phyloP scores from a whole-genome alignment of 2,113 vertebrate genomes.

The Laticauda laticaudata region DNA sequence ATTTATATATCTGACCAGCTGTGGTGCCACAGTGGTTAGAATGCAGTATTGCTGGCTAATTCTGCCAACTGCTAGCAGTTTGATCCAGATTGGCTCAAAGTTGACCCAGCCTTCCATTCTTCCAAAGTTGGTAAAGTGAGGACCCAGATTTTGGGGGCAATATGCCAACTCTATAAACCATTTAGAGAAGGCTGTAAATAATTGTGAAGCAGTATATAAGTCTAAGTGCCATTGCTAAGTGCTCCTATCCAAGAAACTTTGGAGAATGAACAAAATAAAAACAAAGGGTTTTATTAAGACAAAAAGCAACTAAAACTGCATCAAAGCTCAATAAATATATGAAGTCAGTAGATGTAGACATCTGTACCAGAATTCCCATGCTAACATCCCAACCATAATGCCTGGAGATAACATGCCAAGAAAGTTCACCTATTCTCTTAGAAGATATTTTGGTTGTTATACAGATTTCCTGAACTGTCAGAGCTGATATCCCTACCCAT shows the following conservation, averaged over 20 bases:
- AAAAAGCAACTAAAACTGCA: neutral
- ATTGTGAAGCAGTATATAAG: neutral
- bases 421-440: neutral
- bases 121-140: neutral
- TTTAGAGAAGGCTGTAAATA: neutral
- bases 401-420: neutral
- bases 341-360: neutral
- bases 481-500: neutral
- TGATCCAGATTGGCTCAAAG: neutral
- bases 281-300: neutral
- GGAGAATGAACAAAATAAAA: neutral
- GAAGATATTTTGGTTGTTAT: neutral
- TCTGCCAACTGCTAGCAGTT: neutral
- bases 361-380: neutral
- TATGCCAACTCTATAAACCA: neutral
- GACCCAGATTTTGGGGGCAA: neutral
- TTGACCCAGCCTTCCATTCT: neutral
- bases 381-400: neutral
- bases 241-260: neutral
- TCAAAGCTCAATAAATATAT: neutral
- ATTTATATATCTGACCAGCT: neutral
- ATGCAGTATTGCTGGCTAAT: neutral
- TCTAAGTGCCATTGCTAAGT: neutral
- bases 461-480: neutral
- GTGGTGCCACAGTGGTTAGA: neutral